A percentile compares a stretch with the other conserved stretches of the same genome.
Evolutionary conservation across 2,113 vertebrate genomes (phyloP).

Genomic region (Callospermophilus lateralis): DNA sequence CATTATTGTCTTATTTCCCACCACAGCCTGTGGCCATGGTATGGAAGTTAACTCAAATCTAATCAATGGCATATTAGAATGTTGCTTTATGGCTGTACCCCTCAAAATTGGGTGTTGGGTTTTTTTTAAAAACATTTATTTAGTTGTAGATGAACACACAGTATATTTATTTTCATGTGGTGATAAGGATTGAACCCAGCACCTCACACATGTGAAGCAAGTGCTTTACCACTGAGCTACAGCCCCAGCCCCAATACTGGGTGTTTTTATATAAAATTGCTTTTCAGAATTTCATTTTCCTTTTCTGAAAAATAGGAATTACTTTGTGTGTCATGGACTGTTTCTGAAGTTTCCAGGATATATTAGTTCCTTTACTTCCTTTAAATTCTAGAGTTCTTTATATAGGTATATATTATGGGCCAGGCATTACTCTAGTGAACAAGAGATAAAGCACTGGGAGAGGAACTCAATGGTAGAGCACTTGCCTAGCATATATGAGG

Average conservation of each 20-base stretch:
- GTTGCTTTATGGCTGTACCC: not conserved
- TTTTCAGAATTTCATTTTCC: conserved; percentile 33
- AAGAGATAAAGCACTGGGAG: not conserved
- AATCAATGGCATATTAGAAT: not conserved
- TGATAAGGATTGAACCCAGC: too few species aligned
- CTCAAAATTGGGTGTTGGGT: not conserved
- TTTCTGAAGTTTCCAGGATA: not conserved
- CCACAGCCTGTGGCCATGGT: not conserved
- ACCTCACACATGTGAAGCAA: too few species aligned
- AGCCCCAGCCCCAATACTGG: too few species aligned
- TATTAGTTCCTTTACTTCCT: conserved; percentile 19
- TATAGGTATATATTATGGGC: not conserved
- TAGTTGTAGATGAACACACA: too few species aligned
- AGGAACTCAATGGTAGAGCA: too few species aligned
- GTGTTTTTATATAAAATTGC: not conserved
- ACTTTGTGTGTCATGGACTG: not conserved
- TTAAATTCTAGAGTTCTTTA: conserved; percentile 29
- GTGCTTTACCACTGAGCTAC: too few species aligned
- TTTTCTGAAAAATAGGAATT: conserved; percentile 20
- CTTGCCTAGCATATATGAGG: not conserved
- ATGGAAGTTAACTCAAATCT: not conserved
- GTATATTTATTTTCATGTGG: too few species aligned
- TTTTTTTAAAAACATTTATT: too few species aligned
- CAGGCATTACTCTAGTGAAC: not conserved
- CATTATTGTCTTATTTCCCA: conserved; percentile 5